These are phyloP conservation scores for Tenthredo notha DNA, from an alignment of 2,888 invertebrate species.

Conservation along the genomic window DNA sequence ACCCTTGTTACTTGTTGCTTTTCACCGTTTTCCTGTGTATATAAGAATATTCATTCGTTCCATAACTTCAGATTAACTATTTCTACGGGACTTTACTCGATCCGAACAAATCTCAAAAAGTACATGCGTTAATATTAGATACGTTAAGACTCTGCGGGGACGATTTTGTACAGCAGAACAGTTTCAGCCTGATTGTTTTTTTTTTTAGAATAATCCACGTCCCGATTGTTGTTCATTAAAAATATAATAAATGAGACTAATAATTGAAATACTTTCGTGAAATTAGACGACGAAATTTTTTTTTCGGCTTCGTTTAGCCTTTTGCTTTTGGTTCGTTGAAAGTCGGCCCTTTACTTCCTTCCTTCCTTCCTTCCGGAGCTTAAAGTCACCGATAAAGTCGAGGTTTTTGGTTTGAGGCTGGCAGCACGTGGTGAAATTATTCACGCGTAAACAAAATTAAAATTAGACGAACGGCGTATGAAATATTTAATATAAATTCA, in stretches of 20 bases:
- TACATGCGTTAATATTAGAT: neutral
- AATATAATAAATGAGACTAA: neutral
- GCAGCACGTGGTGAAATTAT: constrained; percentile 43
- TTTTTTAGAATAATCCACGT: neutral
- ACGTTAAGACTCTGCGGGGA: neutral
- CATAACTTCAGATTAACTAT: constrained; percentile 46
- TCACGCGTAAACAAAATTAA: constrained; percentile 51
- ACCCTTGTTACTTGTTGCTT: constrained; percentile 50
- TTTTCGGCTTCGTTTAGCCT: neutral
- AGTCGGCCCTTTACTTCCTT: neutral
- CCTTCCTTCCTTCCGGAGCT: neutral
- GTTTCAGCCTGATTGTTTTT: neutral
- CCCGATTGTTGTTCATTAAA: neutral
- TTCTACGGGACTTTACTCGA: neutral
- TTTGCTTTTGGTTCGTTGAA: neutral
- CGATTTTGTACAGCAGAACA: neutral
- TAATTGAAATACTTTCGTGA: neutral
- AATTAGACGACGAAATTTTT: neutral
- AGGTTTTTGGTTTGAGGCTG: neutral
- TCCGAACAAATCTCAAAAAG: neutral
- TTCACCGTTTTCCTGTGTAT: constrained; percentile 17
- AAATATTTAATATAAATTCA: constrained; percentile 71
- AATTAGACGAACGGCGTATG: constrained; percentile 45
- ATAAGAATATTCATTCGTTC: constrained; percentile 43
- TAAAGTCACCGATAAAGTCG: constrained; percentile 22